Evolutionary conservation across 2,797 vertebrate genomes (phyloP).

Genomic region (Eulemur rubriventer): DNA sequence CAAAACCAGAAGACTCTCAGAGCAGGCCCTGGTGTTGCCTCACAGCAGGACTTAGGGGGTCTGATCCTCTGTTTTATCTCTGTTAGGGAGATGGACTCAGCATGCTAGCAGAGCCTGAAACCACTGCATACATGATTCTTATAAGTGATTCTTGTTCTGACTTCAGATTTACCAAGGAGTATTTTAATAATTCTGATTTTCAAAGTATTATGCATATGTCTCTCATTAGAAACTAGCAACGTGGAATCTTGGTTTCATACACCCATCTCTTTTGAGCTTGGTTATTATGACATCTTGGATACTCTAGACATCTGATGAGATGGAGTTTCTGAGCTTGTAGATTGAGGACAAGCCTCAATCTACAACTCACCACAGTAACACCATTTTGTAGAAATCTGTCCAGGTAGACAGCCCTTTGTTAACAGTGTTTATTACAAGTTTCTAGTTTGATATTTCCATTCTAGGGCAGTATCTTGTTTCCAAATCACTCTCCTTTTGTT

Average conservation of each 20-base stretch:
- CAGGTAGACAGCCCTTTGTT: not conserved
- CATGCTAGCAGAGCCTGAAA: not conserved
- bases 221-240: slow-evolving; percentile 20
- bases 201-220: not conserved
- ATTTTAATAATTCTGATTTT: slow-evolving; percentile 3
- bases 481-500: not conserved
- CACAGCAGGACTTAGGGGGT: not conserved
- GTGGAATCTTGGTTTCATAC: not conserved
- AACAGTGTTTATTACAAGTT: not conserved
- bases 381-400: not conserved
- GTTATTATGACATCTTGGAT: not conserved
- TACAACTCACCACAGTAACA: not conserved
- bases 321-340: not conserved
- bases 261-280: not conserved
- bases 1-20: not conserved
- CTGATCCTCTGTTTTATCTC: not conserved
- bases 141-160: not conserved
- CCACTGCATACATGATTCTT: not conserved
- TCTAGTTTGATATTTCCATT: not conserved
- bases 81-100: not conserved
- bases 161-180: not conserved
- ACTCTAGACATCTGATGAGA: not conserved
- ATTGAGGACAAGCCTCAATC: not conserved
- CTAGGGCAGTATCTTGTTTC: not conserved
- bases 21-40: not conserved